phyloP scores from a whole-genome alignment of 2,797 vertebrate species.

The Paramormyrops hopkinsi region DNA sequence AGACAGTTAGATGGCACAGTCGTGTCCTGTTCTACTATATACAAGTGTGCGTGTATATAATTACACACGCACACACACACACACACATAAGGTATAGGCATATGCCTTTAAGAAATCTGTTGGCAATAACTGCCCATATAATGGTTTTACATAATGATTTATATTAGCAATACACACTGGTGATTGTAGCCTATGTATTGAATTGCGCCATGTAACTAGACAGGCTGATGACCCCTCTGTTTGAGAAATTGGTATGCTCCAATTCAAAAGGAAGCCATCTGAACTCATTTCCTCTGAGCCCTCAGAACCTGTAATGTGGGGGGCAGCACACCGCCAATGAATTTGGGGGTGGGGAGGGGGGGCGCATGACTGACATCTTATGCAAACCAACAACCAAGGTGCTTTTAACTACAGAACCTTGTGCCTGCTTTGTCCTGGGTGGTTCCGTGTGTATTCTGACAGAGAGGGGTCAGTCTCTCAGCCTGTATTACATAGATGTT shows the following conservation, averaged over 20 bases:
- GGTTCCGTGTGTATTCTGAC: background rate
- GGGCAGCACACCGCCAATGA: background rate
- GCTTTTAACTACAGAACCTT: background rate
- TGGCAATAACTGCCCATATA: background rate
- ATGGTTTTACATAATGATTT: background rate
- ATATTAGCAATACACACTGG: background rate
- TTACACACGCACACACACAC: background rate
- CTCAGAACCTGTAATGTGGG: background rate
- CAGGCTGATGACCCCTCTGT: background rate
- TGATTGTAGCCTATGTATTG: background rate
- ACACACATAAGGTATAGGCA: background rate
- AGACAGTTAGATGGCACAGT: background rate
- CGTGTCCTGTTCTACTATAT: background rate
- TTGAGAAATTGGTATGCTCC: background rate
- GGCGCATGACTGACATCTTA: background rate
- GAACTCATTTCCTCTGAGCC: background rate
- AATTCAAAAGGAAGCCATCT: background rate
- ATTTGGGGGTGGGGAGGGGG: background rate
- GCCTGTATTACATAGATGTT: background rate
- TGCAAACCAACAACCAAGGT: background rate
- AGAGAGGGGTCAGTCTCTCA: background rate
- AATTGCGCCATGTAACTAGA: background rate
- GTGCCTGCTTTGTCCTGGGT: background rate
- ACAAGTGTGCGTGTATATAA: background rate
- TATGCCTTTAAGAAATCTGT: background rate